Conservation (phyloP, 2,113 vertebrate species). For the Ailuropoda melanoleuca region DNA sequence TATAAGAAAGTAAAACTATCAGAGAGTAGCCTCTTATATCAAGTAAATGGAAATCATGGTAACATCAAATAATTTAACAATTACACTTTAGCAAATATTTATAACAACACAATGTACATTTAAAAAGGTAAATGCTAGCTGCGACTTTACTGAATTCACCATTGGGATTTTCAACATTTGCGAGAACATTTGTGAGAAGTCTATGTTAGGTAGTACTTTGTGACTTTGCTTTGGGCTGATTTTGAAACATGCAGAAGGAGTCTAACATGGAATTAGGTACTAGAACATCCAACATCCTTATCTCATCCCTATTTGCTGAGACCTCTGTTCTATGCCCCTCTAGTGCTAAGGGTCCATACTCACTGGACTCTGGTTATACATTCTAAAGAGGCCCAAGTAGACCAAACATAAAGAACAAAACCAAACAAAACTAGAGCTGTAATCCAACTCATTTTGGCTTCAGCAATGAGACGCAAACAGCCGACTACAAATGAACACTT, state of each 20-base stretch:
- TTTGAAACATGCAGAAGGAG: background rate
- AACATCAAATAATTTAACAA: background rate
- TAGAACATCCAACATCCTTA: background rate
- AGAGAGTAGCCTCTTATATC: background rate
- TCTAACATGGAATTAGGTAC: background rate
- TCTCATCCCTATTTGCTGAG: background rate
- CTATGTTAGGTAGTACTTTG: background rate
- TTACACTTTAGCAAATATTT: background rate
- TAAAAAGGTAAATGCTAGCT: background rate
- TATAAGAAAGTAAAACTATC: background rate
- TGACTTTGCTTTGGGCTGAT: background rate
- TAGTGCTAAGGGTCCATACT: background rate
- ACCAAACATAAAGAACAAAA: background rate
- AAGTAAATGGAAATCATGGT: background rate
- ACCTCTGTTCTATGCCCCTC: background rate
- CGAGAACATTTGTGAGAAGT: background rate
- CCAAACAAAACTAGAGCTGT: background rate
- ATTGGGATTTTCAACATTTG: background rate
- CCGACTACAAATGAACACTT: background rate
- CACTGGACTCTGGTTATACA: background rate
- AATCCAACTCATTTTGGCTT: background rate
- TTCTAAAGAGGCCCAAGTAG: background rate
- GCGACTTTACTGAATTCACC: background rate
- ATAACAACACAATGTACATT: background rate
- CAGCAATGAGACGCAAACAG: background rate